Conservation (phyloP, 2,888 invertebrate genomes). For the Eupithecia subfuscata region DNA sequence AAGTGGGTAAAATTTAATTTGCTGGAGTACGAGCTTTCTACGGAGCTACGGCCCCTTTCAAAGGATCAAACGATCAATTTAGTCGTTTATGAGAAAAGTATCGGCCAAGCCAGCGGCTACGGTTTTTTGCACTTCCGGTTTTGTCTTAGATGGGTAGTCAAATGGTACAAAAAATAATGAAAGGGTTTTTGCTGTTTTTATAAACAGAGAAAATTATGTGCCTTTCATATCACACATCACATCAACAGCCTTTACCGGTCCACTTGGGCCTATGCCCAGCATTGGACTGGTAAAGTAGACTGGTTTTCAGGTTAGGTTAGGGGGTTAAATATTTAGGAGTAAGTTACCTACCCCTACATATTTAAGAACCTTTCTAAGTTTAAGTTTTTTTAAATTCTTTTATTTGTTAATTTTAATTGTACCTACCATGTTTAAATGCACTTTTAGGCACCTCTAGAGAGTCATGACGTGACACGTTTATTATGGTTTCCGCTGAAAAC, state of each 20-base stretch:
- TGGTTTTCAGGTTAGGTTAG: too few relatives aligned
- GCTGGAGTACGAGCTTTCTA: not conserved
- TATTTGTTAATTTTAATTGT: too few relatives aligned
- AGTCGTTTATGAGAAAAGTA: slow-evolving; percentile 36
- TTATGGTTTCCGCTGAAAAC: too few relatives aligned
- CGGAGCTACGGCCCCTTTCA: slow-evolving; percentile 8
- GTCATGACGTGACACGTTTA: too few relatives aligned
- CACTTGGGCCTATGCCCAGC: not conserved
- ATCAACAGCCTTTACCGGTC: not conserved
- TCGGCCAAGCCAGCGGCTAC: slow-evolving; percentile 3
- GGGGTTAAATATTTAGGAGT: too few relatives aligned
- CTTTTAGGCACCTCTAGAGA: too few relatives aligned
- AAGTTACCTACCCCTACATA: too few relatives aligned
- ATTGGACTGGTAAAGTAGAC: too few relatives aligned
- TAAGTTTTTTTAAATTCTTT: too few relatives aligned
- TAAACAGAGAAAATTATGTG: too few relatives aligned
- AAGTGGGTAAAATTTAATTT: not conserved
- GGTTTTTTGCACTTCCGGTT: not conserved
- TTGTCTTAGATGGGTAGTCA: not conserved
- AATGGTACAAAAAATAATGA: not conserved
- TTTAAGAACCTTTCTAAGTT: too few relatives aligned
- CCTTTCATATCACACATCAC: not conserved
- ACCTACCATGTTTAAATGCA: too few relatives aligned
- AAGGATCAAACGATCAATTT: slow-evolving; percentile 35
- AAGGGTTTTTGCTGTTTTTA: not conserved